Conservation (phyloP, 2,113 vertebrate genomes). For the Protomyctophum bolini region DNA sequence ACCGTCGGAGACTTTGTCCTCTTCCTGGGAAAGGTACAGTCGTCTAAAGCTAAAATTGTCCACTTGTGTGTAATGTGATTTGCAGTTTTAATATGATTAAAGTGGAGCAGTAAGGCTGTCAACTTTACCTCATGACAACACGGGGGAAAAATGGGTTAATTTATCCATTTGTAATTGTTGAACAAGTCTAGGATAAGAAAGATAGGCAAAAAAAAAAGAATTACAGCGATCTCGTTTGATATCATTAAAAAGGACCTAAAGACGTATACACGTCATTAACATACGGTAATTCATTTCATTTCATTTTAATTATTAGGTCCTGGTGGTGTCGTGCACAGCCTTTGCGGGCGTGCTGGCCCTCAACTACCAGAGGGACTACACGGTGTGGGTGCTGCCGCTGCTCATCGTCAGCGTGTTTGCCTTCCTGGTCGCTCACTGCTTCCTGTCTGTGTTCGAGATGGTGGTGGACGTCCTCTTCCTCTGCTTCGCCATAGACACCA, state of each 20-base stretch:
- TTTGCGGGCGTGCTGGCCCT: slow-evolving; percentile 90
- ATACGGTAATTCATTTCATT: no score
- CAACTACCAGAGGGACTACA: slow-evolving; percentile 96
- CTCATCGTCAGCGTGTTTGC: slow-evolving; percentile 95
- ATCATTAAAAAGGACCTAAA: no score
- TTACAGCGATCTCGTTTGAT: no score
- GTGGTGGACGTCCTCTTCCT: slow-evolving; percentile 98
- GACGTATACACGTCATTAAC: no score
- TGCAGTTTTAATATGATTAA: no score
- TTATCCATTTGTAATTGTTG: no score
- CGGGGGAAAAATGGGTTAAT: no score
- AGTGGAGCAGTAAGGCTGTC: no score
- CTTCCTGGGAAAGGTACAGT: slow-evolving; percentile 93
- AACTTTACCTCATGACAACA: no score
- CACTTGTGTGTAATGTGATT: neutral
- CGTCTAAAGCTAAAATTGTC: neutral
- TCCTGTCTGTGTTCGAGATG: slow-evolving; percentile 97
- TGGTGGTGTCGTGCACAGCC: slow-evolving; percentile 92
- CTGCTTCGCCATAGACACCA: slow-evolving; percentile 96
- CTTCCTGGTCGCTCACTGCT: slow-evolving; percentile 97
- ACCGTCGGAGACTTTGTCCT: slow-evolving; percentile 97
- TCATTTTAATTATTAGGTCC: slow-evolving; percentile 86
- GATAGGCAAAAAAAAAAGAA: no score
- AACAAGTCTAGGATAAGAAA: no score
- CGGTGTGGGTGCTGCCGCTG: slow-evolving; percentile 95